phyloP scores from a whole-genome alignment of 2,797 vertebrate genomes.

The Loriculus beryllinus region DNA sequence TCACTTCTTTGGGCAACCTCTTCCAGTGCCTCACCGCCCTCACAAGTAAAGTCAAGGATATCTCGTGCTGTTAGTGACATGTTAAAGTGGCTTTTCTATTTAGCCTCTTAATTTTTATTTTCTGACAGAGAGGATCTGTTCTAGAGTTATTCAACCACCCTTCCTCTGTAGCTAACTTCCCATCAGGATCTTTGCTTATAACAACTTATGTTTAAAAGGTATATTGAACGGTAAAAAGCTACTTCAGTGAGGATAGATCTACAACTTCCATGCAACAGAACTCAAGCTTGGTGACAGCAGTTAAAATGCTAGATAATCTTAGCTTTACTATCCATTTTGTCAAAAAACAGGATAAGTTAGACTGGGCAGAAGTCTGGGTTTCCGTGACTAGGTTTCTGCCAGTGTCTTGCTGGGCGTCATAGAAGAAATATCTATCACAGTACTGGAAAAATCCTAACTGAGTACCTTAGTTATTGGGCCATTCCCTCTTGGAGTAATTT shows the following conservation, averaged over 20 bases:
- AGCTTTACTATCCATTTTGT: neutral
- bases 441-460: neutral
- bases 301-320: neutral
- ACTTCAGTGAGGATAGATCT: neutral
- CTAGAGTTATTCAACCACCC: neutral
- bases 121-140: neutral
- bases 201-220: neutral
- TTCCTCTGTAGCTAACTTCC: neutral
- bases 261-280: neutral
- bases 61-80: neutral
- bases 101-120: neutral
- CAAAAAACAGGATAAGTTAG: neutral
- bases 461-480: neutral
- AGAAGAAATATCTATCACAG: neutral
- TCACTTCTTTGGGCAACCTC: neutral
- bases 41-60: neutral
- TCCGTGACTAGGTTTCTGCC: neutral
- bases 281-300: fast-evolving
- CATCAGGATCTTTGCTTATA: neutral
- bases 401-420: neutral
- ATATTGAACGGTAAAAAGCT: neutral
- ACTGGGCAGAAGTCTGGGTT: neutral
- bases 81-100: neutral
- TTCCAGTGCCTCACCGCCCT: neutral
- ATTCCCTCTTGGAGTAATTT: neutral